phyloP scores from a whole-genome alignment of 2,113 vertebrate species.

The Macrotus californicus region DNA sequence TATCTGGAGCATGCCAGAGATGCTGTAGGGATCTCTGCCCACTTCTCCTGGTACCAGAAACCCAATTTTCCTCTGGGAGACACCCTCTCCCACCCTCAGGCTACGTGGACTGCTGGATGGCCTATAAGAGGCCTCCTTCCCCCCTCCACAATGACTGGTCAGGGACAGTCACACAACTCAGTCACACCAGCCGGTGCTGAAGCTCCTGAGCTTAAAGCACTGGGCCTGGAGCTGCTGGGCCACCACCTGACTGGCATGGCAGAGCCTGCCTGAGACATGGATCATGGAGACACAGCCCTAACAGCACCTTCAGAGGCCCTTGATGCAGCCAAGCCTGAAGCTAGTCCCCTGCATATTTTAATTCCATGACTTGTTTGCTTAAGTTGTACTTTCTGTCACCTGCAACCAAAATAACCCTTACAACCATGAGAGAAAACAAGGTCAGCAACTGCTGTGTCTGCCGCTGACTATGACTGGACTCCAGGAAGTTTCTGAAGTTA shows the following conservation, averaged over 20 bases:
- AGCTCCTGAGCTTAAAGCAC: not conserved
- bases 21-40: not conserved
- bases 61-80: not conserved
- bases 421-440: not conserved
- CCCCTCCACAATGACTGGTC: not conserved
- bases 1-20: not conserved
- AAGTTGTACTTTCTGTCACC: not conserved
- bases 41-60: not conserved
- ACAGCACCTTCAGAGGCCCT: not conserved
- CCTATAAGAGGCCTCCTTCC: not conserved
- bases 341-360: not conserved
- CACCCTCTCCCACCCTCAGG: too few relatives aligned
- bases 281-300: not conserved
- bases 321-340: not conserved
- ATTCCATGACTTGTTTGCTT: not conserved
- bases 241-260: too few relatives aligned
- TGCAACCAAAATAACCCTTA: not conserved
- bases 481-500: not conserved
- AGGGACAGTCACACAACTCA: not conserved
- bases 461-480: not conserved
- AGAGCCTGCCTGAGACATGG: not conserved
- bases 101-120: not conserved
- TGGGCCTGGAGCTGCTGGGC: not conserved
- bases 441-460: not conserved
- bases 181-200: rapidly evolving